Percentiles rank a stretch among this genome's conserved stretches.
phyloP scores from a whole-genome alignment of 2,113 vertebrate species.

The Eudyptes chrysolophus region DNA sequence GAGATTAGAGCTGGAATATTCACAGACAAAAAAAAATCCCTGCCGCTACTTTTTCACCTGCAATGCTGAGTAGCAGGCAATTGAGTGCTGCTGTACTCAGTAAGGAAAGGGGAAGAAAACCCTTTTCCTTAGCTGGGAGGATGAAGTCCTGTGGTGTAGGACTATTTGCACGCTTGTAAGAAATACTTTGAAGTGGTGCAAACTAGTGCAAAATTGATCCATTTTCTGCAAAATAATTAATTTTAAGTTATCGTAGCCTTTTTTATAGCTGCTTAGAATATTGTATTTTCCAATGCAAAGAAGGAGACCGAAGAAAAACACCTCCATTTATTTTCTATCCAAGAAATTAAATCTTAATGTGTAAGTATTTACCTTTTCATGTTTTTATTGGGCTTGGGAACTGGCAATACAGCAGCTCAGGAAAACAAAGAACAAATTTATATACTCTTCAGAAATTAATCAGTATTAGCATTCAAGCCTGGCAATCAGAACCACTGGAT shows the following conservation, averaged over 20 bases:
- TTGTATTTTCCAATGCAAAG: neutral
- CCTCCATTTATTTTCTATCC: neutral
- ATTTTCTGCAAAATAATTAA: neutral
- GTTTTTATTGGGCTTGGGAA: neutral
- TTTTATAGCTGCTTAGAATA: neutral
- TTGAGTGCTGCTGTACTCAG: neutral
- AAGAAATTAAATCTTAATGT: neutral
- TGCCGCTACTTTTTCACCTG: neutral
- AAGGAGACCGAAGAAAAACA: neutral
- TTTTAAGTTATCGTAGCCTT: neutral
- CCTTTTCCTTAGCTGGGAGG: neutral
- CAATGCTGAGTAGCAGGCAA: neutral
- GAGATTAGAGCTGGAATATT: neutral
- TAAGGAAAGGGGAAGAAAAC: neutral
- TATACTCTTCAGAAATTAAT: neutral
- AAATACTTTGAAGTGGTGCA: neutral
- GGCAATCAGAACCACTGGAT: neutral
- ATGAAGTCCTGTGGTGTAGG: neutral
- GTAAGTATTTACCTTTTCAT: neutral
- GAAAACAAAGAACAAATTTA: neutral
- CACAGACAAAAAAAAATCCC: neutral
- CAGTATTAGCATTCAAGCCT: neutral
- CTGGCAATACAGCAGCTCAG: neutral
- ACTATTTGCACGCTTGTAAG: neutral
- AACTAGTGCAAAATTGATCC: neutral